A percentile compares a stretch with the other conserved stretches of the same genome.
Conservation (phyloP, 1,140 invertebrate species). For the Brachionus rotundiformis region DNA sequence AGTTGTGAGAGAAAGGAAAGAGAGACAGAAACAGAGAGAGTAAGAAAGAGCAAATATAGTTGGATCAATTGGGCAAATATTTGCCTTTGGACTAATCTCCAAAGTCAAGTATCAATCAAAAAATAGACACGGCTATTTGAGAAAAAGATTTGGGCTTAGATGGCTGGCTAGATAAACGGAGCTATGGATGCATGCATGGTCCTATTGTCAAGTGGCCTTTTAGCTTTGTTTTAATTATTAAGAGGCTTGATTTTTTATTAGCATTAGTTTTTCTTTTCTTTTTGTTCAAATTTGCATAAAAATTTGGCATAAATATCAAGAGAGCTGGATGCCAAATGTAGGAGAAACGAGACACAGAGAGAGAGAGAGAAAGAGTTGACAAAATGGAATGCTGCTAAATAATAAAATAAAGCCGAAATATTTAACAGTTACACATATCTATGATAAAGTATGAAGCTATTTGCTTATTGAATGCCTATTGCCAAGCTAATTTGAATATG, state of each 20-base stretch:
- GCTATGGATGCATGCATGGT: background rate
- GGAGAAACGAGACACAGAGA: background rate
- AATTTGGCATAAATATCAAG: constrained; percentile 39
- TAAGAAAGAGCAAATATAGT: background rate
- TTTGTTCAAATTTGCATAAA: constrained; percentile 17
- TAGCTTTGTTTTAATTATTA: background rate
- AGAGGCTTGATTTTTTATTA: background rate
- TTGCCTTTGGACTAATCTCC: constrained; percentile 13
- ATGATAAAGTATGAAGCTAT: background rate
- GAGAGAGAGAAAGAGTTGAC: background rate
- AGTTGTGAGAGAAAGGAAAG: background rate
- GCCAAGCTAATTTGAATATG: constrained; percentile 5
- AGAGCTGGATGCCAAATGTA: background rate
- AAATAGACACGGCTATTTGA: background rate
- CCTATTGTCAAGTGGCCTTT: constrained; percentile 18
- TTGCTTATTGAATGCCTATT: background rate
- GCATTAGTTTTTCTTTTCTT: no score
- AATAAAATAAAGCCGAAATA: background rate
- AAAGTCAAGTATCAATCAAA: constrained; percentile 45
- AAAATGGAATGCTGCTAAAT: constrained; percentile 39
- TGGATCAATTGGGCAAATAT: background rate
- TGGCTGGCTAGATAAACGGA: background rate
- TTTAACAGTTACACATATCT: background rate
- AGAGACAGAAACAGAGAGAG: no score
- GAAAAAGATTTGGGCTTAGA: constrained; percentile 1